Percentiles rank a stretch among this genome's conserved stretches.
Conservation (phyloP, 2,797 vertebrate species). For the Gouania willdenowi region DNA sequence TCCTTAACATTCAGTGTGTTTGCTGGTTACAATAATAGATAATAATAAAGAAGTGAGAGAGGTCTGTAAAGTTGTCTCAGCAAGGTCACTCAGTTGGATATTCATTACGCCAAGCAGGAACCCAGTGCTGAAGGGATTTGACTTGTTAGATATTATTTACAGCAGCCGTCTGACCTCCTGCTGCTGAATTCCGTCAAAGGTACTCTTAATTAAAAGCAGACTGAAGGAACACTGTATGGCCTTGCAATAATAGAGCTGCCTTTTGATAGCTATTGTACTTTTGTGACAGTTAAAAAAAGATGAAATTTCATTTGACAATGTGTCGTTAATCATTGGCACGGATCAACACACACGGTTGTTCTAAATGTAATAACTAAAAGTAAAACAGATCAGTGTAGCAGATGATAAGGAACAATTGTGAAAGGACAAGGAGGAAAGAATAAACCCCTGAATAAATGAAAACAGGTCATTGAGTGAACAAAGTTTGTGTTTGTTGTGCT, state of each 20-base stretch:
- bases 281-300: constrained; percentile 7
- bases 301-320: constrained; percentile 16
- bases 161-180: constrained; percentile 33
- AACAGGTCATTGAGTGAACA: too few species aligned
- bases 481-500: too few species aligned
- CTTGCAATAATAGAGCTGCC: constrained; percentile 1
- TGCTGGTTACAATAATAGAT: too few species aligned
- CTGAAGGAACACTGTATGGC: constrained; percentile 11
- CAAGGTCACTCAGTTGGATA: constrained; percentile 33
- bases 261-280: constrained; percentile 6
- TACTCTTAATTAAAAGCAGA: constrained; percentile 34
- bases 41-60: neutral
- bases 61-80: constrained; percentile 12
- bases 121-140: constrained; percentile 36
- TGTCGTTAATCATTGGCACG: constrained; percentile 4
- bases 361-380: too few species aligned
- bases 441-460: too few species aligned
- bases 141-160: constrained; percentile 51
- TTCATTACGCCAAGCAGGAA: constrained; percentile 43
- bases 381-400: too few species aligned
- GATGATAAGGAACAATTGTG: too few species aligned
- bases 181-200: constrained; percentile 39
- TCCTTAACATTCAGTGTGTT: too few species aligned
- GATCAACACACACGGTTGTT: neutral
- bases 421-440: neutral